These are phyloP conservation scores for Orchesella flavescens DNA, from an alignment of 2,888 invertebrate genomes.

Conservation along the genomic window DNA sequence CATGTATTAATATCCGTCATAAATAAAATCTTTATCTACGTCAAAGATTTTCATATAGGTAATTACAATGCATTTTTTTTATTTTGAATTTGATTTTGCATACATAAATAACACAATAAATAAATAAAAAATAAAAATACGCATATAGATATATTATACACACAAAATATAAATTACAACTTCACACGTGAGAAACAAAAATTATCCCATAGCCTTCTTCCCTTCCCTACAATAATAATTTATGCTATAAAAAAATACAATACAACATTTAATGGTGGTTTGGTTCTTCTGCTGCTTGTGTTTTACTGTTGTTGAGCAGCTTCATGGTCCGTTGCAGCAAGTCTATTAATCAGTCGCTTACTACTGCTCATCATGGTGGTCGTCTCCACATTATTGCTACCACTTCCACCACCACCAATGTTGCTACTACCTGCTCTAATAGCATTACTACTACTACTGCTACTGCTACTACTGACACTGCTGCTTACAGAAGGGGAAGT, in stretches of 20 bases:
- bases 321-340: slow-evolving; percentile 56
- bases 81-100: not conserved
- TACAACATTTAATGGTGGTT: not conserved
- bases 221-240: not conserved
- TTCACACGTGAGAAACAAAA: not conserved
- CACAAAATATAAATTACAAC: no score
- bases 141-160: not conserved
- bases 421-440: not conserved
- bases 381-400: slow-evolving; percentile 33
- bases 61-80: no score
- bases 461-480: slow-evolving; percentile 41
- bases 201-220: slow-evolving; percentile 60
- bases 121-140: slow-evolving; percentile 28
- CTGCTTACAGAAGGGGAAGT: slow-evolving; percentile 46
- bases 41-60: no score
- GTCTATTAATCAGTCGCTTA: slow-evolving; percentile 63
- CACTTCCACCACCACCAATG: not conserved
- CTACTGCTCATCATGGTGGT: slow-evolving; percentile 58
- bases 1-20: no score
- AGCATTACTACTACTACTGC: slow-evolving; percentile 4
- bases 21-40: no score
- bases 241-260: not conserved
- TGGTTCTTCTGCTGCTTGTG: no score
- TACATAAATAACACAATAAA: slow-evolving; percentile 26
- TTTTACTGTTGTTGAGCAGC: slow-evolving; percentile 27